Evolutionary conservation across 2,113 vertebrate genomes (phyloP).

Genomic region (Morone saxatilis): DNA sequence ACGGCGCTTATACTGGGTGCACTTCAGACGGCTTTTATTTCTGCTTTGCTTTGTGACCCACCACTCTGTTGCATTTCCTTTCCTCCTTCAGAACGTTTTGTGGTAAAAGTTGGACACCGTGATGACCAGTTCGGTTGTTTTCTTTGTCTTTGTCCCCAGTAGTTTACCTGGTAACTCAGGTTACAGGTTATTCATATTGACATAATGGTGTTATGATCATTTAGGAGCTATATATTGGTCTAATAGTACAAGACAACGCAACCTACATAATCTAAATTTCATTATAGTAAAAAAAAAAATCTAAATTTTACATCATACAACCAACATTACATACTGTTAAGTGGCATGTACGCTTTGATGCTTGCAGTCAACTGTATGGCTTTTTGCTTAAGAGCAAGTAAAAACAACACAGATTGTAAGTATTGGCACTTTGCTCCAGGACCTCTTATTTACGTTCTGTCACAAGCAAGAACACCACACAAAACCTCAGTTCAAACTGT

Average conservation of each 20-base stretch:
- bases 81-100: constrained; percentile 9
- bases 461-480: constrained; percentile 6
- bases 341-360: not conserved
- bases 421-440: not conserved
- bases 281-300: not conserved
- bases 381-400: not conserved
- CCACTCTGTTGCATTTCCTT: constrained; percentile 15
- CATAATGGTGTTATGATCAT: not conserved
- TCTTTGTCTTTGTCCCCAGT: not conserved
- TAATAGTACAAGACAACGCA: constrained; percentile 1
- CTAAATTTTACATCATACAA: not conserved
- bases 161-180: not conserved
- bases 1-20: constrained; percentile 15
- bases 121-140: constrained; percentile 3
- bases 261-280: not conserved
- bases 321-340: not conserved
- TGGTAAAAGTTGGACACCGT: constrained; percentile 7
- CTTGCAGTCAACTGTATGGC: not conserved
- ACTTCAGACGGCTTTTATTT: constrained; percentile 35
- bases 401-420: not conserved
- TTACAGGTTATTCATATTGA: not conserved
- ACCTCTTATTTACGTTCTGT: not conserved
- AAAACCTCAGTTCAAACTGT: constrained; percentile 31
- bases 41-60: constrained; percentile 25
- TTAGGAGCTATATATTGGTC: not conserved